Evolutionary conservation across 1,140 invertebrate species (phyloP).

Genomic region (Olivierus martensii): DNA sequence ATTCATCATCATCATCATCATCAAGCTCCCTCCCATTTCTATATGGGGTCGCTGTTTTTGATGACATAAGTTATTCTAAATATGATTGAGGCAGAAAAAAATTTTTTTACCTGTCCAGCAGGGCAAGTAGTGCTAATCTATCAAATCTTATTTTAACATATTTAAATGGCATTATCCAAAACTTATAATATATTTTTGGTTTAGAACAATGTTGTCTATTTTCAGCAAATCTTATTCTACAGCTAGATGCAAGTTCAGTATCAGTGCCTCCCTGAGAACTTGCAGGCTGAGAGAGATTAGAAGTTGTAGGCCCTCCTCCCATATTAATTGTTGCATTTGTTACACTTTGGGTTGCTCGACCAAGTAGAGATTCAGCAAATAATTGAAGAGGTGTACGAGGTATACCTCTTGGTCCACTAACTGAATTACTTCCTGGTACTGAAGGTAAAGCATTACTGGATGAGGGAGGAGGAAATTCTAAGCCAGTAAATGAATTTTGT

Average conservation of each 20-base stretch:
- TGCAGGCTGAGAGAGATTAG: slow-evolving; percentile 14
- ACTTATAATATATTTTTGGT: slow-evolving; percentile 64
- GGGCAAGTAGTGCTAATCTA: slow-evolving; percentile 71
- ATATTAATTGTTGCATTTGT: slow-evolving; percentile 5
- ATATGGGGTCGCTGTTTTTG: no score
- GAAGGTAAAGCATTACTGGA: not conserved
- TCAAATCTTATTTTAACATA: slow-evolving; percentile 61
- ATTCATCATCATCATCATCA: no score
- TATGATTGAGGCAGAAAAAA: not conserved
- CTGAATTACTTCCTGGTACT: no score
- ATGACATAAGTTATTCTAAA: no score
- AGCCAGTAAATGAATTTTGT: slow-evolving; percentile 1
- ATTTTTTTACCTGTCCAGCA: slow-evolving; percentile 55
- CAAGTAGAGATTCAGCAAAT: slow-evolving; percentile 20
- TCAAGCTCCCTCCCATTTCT: no score
- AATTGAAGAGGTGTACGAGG: slow-evolving; percentile 21
- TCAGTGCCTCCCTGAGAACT: slow-evolving; percentile 27
- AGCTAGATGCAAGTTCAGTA: slow-evolving; percentile 21
- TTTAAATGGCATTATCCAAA: slow-evolving; percentile 48
- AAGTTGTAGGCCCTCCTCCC: slow-evolving; percentile 1
- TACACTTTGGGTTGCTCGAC: slow-evolving; percentile 7
- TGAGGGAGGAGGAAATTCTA: not conserved
- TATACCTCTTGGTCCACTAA: not conserved
- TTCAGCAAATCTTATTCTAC: slow-evolving; percentile 8
- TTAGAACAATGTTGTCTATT: slow-evolving; percentile 37